Conservation (phyloP, 1,140 invertebrate species). For the Adelges cooleyi region DNA sequence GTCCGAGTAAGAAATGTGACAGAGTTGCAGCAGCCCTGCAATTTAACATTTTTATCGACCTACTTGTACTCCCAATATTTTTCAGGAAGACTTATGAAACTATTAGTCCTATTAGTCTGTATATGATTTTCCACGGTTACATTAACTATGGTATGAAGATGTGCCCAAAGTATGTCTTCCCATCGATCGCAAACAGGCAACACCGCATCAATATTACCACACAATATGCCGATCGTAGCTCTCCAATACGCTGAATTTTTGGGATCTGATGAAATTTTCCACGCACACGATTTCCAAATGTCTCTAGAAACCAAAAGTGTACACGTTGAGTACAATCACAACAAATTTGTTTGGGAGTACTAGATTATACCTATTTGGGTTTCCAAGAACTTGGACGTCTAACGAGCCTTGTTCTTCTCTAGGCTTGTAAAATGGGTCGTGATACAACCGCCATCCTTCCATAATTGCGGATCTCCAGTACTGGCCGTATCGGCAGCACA, state of each 20-base stretch:
- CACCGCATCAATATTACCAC: slow-evolving; percentile 67
- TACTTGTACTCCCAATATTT: slow-evolving; percentile 67
- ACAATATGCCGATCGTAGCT: slow-evolving; percentile 63
- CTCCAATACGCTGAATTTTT: slow-evolving; percentile 39
- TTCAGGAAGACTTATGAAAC: slow-evolving; percentile 51
- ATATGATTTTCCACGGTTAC: slow-evolving; percentile 67
- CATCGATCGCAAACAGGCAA: slow-evolving; percentile 63
- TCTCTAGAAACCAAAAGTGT: slow-evolving; percentile 45
- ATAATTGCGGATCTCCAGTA: slow-evolving; percentile 78
- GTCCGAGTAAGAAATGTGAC: too few species aligned
- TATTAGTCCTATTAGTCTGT: slow-evolving; percentile 44
- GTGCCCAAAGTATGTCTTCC: slow-evolving; percentile 85
- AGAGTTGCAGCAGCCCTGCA: too few species aligned
- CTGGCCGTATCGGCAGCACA: slow-evolving; percentile 75
- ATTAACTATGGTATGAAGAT: slow-evolving; percentile 71
- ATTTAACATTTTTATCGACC: too few species aligned
- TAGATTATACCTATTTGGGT: slow-evolving; percentile 47
- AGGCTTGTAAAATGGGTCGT: slow-evolving; percentile 62
- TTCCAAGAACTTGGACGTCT: slow-evolving; percentile 54
- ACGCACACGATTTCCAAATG: slow-evolving; percentile 79
- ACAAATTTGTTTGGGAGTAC: neutral
- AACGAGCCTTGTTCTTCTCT: neutral
- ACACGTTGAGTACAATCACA: neutral
- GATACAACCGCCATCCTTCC: slow-evolving; percentile 75
- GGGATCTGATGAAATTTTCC: slow-evolving; percentile 53